Base-by-base conservation (phyloP, 2,797 vertebrate species). In the Clarias laeviceps region DNA sequence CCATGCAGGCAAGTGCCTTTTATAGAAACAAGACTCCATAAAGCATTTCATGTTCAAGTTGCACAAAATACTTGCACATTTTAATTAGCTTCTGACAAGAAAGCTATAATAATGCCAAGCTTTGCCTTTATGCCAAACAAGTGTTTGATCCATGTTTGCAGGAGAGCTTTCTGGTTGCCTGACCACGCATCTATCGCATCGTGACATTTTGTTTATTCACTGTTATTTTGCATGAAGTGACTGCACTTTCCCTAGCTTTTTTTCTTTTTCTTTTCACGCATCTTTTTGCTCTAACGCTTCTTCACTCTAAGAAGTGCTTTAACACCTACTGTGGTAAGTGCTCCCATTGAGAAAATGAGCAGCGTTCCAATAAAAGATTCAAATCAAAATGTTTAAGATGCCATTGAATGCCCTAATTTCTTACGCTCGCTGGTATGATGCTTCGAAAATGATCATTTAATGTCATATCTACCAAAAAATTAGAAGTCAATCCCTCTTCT, bases 291-390 rank as follows among this genome's bases (percentile, higher is more conserved):
- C 50, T 76, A 50, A 56, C 29, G 73, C 45, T 27, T 56, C 45
- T 57, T 50, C 72, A 27, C 45, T 74, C 6, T 74, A 56, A 56
- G 72, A 74, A 56, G 72, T 56, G n/a, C 40, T 76, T 18, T 56
- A 76, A 76, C 3, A 18, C 50, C 50, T 76, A 50, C 73, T 76
- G 73, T 76, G 73, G n/a, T 76, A 57, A 76, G 27, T 76, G 73
- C 27, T 54, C 27, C 18, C 17, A 32, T 76, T 76, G 56, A 73
- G 40, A 73, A 76, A 50, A 29, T 57, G 50, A 54, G 73, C 56
- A 76, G 73, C 7, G 50, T 3, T 57, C 73, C 17, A 56, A 29
- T 29, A 27, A 74, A 73, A 27, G 72, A 74, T 54, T 74, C n/a
- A n/a, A 54, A 56, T 76, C 14, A 27, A 76, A 76, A 76, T 76